phyloP scores from a whole-genome alignment of 2,797 vertebrate genomes.

The Sebastes ruberrimus region DNA sequence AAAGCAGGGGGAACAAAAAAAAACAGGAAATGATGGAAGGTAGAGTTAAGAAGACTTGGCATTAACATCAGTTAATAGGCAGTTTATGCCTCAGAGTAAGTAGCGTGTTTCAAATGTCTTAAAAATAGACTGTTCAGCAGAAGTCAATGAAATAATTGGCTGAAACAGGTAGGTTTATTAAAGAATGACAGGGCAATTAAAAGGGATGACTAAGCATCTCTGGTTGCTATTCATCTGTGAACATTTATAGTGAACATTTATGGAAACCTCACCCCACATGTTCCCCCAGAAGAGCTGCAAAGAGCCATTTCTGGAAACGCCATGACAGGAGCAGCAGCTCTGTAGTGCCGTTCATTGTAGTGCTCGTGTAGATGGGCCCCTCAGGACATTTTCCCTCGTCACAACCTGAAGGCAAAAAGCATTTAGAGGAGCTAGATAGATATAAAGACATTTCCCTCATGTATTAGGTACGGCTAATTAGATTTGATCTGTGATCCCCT shows the following conservation, averaged over 20 bases:
- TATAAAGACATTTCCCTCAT: constrained; percentile 71
- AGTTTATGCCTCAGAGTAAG: constrained; percentile 1
- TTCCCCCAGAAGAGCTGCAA: constrained; percentile 32
- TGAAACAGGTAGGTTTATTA: constrained; percentile 38
- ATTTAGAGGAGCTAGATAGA: constrained; percentile 67
- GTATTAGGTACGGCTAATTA: constrained; percentile 72
- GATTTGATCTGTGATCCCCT: constrained; percentile 73
- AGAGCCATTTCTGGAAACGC: constrained; percentile 51
- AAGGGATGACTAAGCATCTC: constrained; percentile 48
- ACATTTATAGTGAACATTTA: constrained; percentile 30
- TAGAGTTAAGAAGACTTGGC: constrained; percentile 13
- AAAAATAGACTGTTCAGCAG: constrained; percentile 24
- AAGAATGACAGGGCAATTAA: constrained; percentile 50
- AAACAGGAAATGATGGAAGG: constrained; percentile 19
- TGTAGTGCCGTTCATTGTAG: constrained; percentile 15
- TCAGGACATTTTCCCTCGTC: constrained; percentile 49
- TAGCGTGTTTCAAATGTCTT: constrained; percentile 22
- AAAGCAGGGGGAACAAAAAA: neutral
- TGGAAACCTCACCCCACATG: constrained; percentile 5
- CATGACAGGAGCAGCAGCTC: constrained; percentile 31
- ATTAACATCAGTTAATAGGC: constrained; percentile 22
- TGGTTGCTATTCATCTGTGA: constrained; percentile 28
- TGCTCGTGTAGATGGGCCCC: constrained; percentile 43
- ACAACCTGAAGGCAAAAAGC: constrained; percentile 64
- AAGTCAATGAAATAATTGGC: constrained; percentile 49